These are phyloP conservation scores for Heptranchias perlo DNA, from an alignment of 2,113 vertebrate genomes.

Conservation along the genomic window DNA sequence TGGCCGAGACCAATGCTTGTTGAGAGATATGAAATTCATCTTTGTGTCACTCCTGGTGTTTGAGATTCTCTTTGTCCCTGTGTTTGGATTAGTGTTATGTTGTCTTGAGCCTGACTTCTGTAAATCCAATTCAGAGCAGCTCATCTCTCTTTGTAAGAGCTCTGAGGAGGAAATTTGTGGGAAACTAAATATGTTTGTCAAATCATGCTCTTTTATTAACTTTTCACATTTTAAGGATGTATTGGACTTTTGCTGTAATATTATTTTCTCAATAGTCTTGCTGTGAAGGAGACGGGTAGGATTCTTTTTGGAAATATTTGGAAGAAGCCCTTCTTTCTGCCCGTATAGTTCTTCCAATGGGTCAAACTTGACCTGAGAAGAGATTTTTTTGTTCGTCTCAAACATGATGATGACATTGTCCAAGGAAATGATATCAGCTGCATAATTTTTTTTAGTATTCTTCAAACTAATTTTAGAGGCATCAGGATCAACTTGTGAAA, in stretches of 20 bases:
- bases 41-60: too few species aligned
- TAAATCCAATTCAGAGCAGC: slow-evolving; percentile 48
- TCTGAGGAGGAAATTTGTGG: slow-evolving; percentile 53
- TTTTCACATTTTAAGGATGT: slow-evolving; percentile 11
- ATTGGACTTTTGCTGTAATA: background rate
- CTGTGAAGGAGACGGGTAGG: background rate
- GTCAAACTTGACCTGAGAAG: slow-evolving; percentile 47
- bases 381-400: slow-evolving; percentile 37
- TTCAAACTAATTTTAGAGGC: background rate
- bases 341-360: slow-evolving; percentile 68
- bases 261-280: background rate
- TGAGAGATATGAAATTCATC: background rate
- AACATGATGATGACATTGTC: slow-evolving; percentile 32
- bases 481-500: background rate
- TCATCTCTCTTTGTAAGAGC: slow-evolving; percentile 51
- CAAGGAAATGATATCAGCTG: background rate
- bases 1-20: slow-evolving; percentile 33
- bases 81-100: background rate
- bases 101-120: background rate
- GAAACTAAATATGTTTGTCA: slow-evolving; percentile 48
- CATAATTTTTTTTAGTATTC: slow-evolving; percentile 37
- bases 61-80: slow-evolving; percentile 21
- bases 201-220: slow-evolving; percentile 36
- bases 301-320: background rate
- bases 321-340: slow-evolving; percentile 40